Conservation (phyloP, 2,113 vertebrate genomes). For the Salminus brasiliensis region DNA sequence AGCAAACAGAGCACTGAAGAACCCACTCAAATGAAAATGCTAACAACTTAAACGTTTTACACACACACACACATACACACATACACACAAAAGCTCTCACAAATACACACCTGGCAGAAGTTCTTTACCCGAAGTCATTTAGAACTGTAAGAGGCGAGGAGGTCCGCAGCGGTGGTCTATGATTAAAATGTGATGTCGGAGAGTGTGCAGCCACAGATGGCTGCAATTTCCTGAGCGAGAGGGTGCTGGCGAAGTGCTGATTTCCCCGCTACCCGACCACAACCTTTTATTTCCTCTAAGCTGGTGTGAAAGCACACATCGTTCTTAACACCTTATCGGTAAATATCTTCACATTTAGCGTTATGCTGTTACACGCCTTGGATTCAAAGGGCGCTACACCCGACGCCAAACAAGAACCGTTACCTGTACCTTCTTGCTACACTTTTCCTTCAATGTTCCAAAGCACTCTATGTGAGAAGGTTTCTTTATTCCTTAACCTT, state of each 20-base stretch:
- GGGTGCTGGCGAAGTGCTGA: neutral
- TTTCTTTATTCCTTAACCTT: neutral
- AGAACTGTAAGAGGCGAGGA: slow-evolving; percentile 9
- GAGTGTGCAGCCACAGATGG: slow-evolving; percentile 17
- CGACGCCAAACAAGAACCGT: neutral
- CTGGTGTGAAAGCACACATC: neutral
- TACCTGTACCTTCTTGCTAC: neutral
- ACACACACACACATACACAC: slow-evolving; percentile 11
- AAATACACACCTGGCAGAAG: neutral
- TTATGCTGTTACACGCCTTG: neutral
- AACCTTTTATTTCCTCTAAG: slow-evolving; percentile 29
- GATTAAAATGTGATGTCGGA: slow-evolving; percentile 43
- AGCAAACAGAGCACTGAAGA: slow-evolving; percentile 57
- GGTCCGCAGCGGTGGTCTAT: slow-evolving; percentile 10
- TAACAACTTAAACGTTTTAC: slow-evolving; percentile 22
- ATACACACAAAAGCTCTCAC: slow-evolving; percentile 10
- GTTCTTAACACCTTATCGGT: neutral
- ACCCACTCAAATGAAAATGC: slow-evolving; percentile 51
- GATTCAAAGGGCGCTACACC: neutral
- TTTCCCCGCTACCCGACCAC: slow-evolving; percentile 16
- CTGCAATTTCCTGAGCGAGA: slow-evolving; percentile 31
- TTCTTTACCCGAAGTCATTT: slow-evolving; percentile 13
- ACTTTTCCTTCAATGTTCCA: neutral
- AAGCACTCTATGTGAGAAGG: neutral
- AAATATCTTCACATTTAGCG: neutral